Evolutionary conservation across 2,113 vertebrate genomes (phyloP).

Genomic region (Psittacula cyanocephala): DNA sequence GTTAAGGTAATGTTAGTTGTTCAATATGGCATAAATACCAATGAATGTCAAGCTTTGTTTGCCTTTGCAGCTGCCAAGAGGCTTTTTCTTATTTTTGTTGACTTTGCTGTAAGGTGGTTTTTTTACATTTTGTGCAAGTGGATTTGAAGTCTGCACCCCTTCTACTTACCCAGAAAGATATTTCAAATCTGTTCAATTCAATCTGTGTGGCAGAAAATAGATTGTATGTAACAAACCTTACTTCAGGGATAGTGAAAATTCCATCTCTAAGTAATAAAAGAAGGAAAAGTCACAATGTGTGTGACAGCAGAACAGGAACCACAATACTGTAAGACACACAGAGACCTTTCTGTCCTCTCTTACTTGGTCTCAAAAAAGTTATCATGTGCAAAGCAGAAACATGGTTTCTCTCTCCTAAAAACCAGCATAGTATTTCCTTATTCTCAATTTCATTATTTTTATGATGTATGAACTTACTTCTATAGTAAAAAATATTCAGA

Average conservation of each 20-base stretch:
- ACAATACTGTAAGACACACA: not conserved
- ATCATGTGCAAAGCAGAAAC: not conserved
- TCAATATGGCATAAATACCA: not conserved
- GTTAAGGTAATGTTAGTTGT: not conserved
- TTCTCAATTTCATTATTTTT: not conserved
- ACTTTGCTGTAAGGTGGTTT: not conserved
- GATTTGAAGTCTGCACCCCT: not conserved
- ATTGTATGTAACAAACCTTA: not conserved
- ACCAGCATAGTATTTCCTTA: not conserved
- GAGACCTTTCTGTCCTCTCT: not conserved
- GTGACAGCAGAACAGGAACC: not conserved
- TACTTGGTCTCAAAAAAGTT: not conserved
- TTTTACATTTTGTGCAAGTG: not conserved
- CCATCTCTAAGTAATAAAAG: not conserved
- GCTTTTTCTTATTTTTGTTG: not conserved
- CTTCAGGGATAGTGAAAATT: not conserved
- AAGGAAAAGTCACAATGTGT: not conserved
- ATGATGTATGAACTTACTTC: not conserved
- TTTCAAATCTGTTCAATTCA: not conserved
- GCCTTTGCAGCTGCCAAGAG: not conserved
- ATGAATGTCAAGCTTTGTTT: not conserved
- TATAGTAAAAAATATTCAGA: not conserved
- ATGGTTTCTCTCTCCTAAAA: not conserved
- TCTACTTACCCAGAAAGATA: not conserved
- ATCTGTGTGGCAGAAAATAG: not conserved